Evolutionary conservation across 2,888 invertebrate species (phyloP).

Genomic region (Ptycholaimellus sp.): DNA sequence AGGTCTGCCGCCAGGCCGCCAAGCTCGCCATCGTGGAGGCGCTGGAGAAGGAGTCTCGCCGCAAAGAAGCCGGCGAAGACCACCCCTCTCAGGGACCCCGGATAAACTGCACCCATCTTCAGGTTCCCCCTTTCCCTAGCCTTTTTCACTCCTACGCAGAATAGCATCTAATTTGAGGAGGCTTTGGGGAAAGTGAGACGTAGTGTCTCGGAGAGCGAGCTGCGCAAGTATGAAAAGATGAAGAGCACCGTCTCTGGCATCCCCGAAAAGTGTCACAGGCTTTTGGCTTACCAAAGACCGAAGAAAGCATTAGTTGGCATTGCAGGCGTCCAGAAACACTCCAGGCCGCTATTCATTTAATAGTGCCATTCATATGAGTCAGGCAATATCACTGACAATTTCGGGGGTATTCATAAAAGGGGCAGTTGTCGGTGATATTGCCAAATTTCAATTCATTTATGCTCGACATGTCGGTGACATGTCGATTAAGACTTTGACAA

Average conservation of each 20-base stretch:
- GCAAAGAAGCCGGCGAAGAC: slow-evolving; percentile 35
- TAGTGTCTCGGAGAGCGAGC: slow-evolving; percentile 96
- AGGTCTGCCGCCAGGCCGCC: slow-evolving; percentile 96
- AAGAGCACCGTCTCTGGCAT: no score
- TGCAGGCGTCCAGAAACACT: not conserved
- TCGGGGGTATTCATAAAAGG: no score
- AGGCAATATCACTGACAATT: no score
- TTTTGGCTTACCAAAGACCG: no score
- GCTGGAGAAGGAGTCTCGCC: slow-evolving; percentile 67
- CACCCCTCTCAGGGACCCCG: slow-evolving; percentile 96
- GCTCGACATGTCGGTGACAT: no score
- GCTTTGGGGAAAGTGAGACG: slow-evolving; percentile 34
- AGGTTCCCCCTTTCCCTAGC: slow-evolving; percentile 40
- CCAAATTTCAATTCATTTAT: no score
- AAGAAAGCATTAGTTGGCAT: not conserved
- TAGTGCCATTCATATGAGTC: no score
- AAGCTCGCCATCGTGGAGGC: slow-evolving; percentile 93
- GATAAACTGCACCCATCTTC: slow-evolving; percentile 86
- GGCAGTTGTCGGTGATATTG: no score
- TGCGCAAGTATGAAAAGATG: no score
- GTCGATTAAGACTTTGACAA: no score
- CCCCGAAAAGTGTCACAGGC: no score
- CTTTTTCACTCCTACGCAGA: not conserved
- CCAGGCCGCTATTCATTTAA: no score
- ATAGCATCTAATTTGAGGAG: not conserved